Percentiles rank a stretch among this genome's conserved stretches.
phyloP scores from a whole-genome alignment of 2,797 vertebrate species.

The Peromyscus aztecus region DNA sequence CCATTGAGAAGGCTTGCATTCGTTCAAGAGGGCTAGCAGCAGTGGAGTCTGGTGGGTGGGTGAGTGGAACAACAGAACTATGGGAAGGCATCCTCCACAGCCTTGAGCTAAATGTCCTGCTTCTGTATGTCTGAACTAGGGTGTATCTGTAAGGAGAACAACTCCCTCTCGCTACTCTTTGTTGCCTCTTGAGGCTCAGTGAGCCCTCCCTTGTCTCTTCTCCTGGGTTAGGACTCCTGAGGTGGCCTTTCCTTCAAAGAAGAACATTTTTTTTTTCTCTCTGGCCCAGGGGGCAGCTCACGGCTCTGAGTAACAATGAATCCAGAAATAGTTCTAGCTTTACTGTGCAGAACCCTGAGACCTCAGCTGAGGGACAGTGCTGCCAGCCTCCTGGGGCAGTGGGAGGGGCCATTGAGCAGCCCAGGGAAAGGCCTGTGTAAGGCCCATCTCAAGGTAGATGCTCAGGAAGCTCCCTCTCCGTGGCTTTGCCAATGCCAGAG shows the following conservation, averaged over 20 bases:
- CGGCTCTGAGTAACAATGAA: conserved; percentile 12
- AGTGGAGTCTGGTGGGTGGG: background rate
- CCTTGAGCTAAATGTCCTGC: background rate
- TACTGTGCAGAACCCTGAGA: background rate
- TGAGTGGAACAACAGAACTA: background rate
- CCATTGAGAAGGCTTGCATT: background rate
- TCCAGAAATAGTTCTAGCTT: conserved; percentile 10
- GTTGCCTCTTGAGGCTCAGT: conserved; percentile 27
- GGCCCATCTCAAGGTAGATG: conserved; percentile 1
- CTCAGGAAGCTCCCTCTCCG: background rate
- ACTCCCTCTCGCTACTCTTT: background rate
- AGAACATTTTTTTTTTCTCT: background rate
- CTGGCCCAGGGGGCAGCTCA: background rate
- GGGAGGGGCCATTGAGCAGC: background rate
- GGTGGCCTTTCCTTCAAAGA: background rate
- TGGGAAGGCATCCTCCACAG: background rate
- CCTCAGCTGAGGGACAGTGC: conserved; percentile 8
- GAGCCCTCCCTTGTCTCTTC: background rate
- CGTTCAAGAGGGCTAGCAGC: background rate
- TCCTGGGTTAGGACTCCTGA: background rate
- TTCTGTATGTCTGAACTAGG: background rate
- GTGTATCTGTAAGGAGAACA: conserved; percentile 3
- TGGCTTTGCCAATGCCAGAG: background rate
- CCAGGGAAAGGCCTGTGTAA: background rate
- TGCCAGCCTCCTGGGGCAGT: background rate